Evolutionary conservation across 1,140 invertebrate genomes (phyloP).

Genomic region (Aphelenchoides besseyi): DNA sequence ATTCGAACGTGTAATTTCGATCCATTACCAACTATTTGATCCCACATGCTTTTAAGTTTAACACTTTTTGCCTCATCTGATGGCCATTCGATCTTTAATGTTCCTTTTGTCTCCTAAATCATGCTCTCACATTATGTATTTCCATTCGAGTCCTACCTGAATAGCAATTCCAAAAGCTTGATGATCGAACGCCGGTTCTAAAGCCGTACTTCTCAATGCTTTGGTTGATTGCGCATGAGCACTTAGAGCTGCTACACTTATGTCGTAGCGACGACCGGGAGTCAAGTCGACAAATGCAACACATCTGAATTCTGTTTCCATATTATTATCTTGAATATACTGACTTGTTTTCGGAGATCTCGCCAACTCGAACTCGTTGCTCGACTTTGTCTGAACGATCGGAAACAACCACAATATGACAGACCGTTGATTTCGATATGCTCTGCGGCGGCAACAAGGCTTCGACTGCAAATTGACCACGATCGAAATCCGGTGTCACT

Average conservation of each 20-base stretch:
- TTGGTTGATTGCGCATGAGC: conserved; percentile 44
- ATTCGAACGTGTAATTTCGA: conserved; percentile 55
- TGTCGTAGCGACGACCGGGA: conserved; percentile 55
- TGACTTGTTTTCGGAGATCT: background rate
- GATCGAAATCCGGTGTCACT: conserved; percentile 51
- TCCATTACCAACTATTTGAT: conserved; percentile 52
- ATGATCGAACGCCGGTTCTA: conserved; percentile 57
- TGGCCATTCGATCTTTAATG: conserved; percentile 43
- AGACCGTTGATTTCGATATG: conserved; percentile 34
- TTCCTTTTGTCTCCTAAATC: conserved; percentile 35
- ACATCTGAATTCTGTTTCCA: conserved; percentile 35
- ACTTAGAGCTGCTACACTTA: conserved; percentile 49
- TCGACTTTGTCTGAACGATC: conserved; percentile 40
- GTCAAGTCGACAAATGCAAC: conserved; percentile 40
- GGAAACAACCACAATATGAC: conserved; percentile 32
- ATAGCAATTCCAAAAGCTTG: conserved; percentile 55
- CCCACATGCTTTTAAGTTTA: conserved; percentile 48
- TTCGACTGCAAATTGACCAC: conserved; percentile 40
- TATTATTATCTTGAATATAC: background rate
- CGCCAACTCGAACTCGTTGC: conserved; percentile 27
- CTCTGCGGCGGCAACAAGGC: conserved; percentile 31
- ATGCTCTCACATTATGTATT: too few relatives aligned
- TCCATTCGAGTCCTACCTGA: too few relatives aligned
- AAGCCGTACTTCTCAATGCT: conserved; percentile 43
- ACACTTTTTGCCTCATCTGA: background rate